Base-by-base conservation (phyloP, 2,888 invertebrate species). In the Helicoverpa assulta region DNA sequence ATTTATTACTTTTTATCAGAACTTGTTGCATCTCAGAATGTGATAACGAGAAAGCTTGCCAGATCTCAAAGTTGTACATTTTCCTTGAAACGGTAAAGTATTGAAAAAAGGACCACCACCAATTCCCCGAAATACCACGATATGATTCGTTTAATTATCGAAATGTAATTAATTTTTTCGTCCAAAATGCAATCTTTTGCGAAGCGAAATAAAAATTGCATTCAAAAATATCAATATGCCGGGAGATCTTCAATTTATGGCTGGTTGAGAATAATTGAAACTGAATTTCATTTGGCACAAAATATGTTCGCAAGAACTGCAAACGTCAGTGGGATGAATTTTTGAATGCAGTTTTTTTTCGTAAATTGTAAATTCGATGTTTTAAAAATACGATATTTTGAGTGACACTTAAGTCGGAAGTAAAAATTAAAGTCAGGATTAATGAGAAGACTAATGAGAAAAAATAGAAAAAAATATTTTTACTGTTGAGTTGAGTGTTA, bases 221-320 rank as follows among this genome's bases (percentile, higher is more conserved):
- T 53, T 56, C 62, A 56, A 64, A 82, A 67, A 69, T 65, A 67
- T 67, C 73, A 64, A 57, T 71, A 57, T 33, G 67, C 53, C 21
- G 52, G 37, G 64, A 54, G 67, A 57, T 64, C 64, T 55, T 62
- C 53, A 51, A 56, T 73, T 73, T 78, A 78, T 81, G 79, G 82
- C 59, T 72, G 64, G 64, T 51, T 73, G 79, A 68, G 55, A 81
- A 67, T 80, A 80, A 80, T 80, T 80, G 83, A 75, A 80, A 82
- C 75, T 80, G 83, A 82, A 80, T 68, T 80, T 82, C 80, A 82
- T 75, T 82, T 63, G 40, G 65, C 12, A 67, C 78, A 77, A 78
- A 79, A 79, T 66, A 74, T 79, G 65, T 79, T 70, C 56, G 63
- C 75, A 74, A 73, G 79, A 74, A 79, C 26, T 40, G 80, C 54